Evolutionary conservation across 2,888 invertebrate species (phyloP), one percentile per base, ranked within the genome.

Genomic region (Macrophya annulata): DNA sequence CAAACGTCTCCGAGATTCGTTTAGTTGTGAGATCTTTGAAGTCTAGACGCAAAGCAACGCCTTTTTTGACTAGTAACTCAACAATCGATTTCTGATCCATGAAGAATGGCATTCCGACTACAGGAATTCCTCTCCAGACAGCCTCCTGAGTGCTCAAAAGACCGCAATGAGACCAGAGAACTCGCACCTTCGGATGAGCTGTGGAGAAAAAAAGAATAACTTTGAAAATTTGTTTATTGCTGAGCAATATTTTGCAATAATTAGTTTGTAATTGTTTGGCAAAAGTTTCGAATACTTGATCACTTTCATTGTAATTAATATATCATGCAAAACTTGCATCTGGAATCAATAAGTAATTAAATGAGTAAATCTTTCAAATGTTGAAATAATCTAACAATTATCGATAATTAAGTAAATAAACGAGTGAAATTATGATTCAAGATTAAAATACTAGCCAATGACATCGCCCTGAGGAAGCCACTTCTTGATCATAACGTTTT

Each of bases 1-100:
- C 71, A 10, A 90, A 85, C 0, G 88, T 89, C 15, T 85, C 51
- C 62, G 85, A 40, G 31, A 88, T 40, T 5, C 62, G 21, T 8
- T 89, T 86, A 17, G 86, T 87, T 0, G 89, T 87, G 1, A 91
- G 84, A 15, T 81, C 85, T 10, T 84, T 31, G 31, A 88, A 84
- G 6, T 89, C 88, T 6, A 90, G 74, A 0, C 81, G 86, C 15
- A 88, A 72, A 0, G 86, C 90, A 21, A 86, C 87, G 0, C 89
- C 90, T 25, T 85, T 84, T 8, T 79, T 74, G 0, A 86, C 86
- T 40, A 87, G 76, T 31, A 86, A 85, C 76, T 88, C 84, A 81
- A 90, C 86, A 87, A 90, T 85, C 5, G 25, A 17, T 17, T 40
- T 72, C 48, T 89, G 89, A 83, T 89, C 89, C 59, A 77, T n/a